Evolutionary conservation across 2,113 vertebrate species (phyloP).

Genomic region (Pomatostomus ruficeps): DNA sequence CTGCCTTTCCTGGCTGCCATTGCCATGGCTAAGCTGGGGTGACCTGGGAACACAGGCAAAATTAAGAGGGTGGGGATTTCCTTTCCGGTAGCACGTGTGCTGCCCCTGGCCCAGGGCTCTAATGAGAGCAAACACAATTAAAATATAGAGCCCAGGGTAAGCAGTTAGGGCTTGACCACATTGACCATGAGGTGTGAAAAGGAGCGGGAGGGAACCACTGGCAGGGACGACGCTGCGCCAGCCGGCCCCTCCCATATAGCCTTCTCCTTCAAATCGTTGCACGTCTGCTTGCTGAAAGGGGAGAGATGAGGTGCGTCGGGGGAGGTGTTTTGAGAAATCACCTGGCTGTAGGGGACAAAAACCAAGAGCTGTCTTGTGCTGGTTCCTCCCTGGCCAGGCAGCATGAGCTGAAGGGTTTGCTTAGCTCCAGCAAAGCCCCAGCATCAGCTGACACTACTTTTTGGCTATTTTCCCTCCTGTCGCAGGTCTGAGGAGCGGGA

Average conservation of each 20-base stretch:
- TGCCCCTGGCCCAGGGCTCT: neutral
- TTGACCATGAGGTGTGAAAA: neutral
- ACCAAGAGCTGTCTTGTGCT: neutral
- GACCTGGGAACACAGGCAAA: neutral
- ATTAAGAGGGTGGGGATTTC: neutral
- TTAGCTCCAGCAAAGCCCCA: neutral
- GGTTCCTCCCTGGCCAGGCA: neutral
- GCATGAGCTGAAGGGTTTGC: neutral
- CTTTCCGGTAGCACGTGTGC: neutral
- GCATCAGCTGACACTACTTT: neutral
- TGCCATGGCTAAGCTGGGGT: neutral
- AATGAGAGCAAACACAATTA: constrained; percentile 8
- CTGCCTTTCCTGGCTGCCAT: neutral
- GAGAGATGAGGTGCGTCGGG: rapidly evolving
- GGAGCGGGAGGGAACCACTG: neutral
- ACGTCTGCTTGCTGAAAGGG: neutral
- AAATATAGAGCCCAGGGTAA: neutral
- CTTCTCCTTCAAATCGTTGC: neutral
- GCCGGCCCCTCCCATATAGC: neutral
- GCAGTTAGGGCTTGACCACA: neutral
- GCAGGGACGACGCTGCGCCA: neutral
- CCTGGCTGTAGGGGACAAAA: neutral
- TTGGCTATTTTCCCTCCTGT: neutral
- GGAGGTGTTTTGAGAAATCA: neutral
- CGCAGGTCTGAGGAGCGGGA: rapidly evolving